Evolutionary conservation across 92 coral and sea anemone genomes (phyloP), one percentile per base, ranked within the genome.

Genomic region (Palythoa grandiflora): DNA sequence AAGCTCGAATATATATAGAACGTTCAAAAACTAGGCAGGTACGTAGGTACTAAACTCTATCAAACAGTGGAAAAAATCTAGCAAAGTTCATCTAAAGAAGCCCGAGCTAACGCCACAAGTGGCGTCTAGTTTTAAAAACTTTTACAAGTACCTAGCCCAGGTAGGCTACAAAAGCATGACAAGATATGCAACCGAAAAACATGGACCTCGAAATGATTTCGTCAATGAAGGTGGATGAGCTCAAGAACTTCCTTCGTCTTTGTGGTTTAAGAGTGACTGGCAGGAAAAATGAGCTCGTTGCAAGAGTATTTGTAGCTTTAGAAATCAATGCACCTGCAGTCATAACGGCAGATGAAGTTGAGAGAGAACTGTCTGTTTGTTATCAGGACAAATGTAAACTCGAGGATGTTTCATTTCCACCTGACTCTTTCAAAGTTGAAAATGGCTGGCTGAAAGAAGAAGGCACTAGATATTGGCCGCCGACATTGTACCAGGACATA

Each of bases 201-300:
- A 88, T 88, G 90, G 90, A 80, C 44, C 68, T 80, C 57, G 72
- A 68, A 70, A 79, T 83, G 54, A 71, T 88, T 80, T 88, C 81
- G 57, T 35, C 73, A 47, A 71, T 88, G 78, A 88, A 88, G 81
- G 87, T 87, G 78, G 79, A 87, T 35, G 87, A 78, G 90, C 90
- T 87, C 48, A 79, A 87, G 78, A 87, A 66, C 75, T 87, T 87
- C 53, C 75, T 87, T 65, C 90, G 60, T 87, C 73, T 78, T 20
- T 79, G 78, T 86, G 89, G 89, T 15, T 80, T 78, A 73, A 78
- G 83, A 73, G 86, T 78, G 60, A 55, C 77, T 72, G 90, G 90
- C 40, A 87, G 77, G 72, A 87, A 87, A 87, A 83, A 87, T 39
- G 90, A 87, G 76, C 83, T 87, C 73, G 90, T 87, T 50, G 86